Conservation (phyloP, 2,113 vertebrate genomes). For the Peucedramus taeniatus region DNA sequence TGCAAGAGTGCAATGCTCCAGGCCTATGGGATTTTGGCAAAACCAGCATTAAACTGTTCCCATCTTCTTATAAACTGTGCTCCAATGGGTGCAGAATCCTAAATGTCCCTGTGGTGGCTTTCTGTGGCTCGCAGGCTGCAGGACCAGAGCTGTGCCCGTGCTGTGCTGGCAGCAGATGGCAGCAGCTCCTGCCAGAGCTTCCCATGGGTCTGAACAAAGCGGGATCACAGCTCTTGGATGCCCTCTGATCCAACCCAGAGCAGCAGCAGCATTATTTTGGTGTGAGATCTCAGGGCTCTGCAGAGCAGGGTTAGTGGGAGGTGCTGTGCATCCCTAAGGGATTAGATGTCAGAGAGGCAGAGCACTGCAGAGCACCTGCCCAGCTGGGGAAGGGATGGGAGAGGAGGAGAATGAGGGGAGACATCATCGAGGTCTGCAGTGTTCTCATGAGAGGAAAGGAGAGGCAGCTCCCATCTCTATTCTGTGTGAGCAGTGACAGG, state of each 20-base stretch:
- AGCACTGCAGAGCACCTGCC: not conserved
- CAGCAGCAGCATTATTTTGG: not conserved
- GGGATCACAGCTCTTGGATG: rapidly evolving
- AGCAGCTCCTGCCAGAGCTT: not conserved
- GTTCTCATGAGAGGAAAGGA: not conserved
- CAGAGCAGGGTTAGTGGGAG: not conserved
- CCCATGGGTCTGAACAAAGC: rapidly evolving
- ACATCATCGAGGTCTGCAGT: not conserved
- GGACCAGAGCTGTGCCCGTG: not conserved
- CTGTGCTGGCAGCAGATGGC: not conserved
- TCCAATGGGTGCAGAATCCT: rapidly evolving
- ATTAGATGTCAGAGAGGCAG: not conserved
- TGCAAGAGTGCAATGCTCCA: not conserved
- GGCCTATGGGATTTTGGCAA: not conserved
- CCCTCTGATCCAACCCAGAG: not conserved
- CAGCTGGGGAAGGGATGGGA: not conserved
- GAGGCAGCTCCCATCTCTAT: not conserved
- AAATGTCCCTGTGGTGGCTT: rapidly evolving
- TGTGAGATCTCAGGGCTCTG: not conserved
- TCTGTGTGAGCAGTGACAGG: not conserved
- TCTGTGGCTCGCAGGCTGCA: rapidly evolving
- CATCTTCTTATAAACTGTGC: rapidly evolving
- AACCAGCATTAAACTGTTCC: not conserved
- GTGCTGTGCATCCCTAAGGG: rapidly evolving
- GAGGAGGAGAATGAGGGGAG: not conserved